Base-by-base conservation (phyloP, 2,888 invertebrate species). In the Alloplasta piceator region DNA sequence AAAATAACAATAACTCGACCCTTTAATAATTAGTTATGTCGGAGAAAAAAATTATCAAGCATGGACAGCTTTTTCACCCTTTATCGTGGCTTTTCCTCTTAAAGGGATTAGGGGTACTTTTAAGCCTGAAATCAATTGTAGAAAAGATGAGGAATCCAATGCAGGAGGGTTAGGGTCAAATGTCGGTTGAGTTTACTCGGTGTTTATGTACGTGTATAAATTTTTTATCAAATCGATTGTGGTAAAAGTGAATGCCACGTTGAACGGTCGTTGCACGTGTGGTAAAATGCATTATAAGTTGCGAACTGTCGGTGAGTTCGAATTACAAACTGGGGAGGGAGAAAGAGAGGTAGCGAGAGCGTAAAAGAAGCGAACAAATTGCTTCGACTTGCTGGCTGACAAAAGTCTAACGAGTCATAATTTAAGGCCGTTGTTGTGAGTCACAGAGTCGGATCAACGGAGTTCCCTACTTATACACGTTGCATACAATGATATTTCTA, bases 361-460 rank as follows among this genome's bases (percentile, higher is more conserved):
- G 41, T 26, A 26, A 26, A 26, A 67, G 10, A 60, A 12, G 26
- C 14, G 43, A 41, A 50, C 52, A 61, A 43, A 74, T 48, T 74
- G 58, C 50, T 52, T 64, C 48, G 64, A 26, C 58, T 41, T 36
- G 55, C 14, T 14, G 39, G 16, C 66, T 67, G 73, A 78, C 46
- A 70, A 78, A 64, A 36, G 61, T 68, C 73, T 64, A 73, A 78
- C 68, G 68, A 78, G 73, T 48, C 56, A 63, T 63, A 78, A 78
- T 78, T 78, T 68, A 46, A 39, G 48, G 61, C 64, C 41, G 50
- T 14, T 2, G 36, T 41, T 43, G 38, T 66, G 74, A 70, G 43
- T 74, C 74, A 74, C 41, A 14, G 50, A 14, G 58, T n/a, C n/a
- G 14, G 48, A 68, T 55, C 56, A 58, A 52, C 7, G 48, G 43